A percentile compares a stretch with the other conserved stretches of the same genome.
phyloP scores from a whole-genome alignment of 2,797 vertebrate species.

The Florisuga fusca region DNA sequence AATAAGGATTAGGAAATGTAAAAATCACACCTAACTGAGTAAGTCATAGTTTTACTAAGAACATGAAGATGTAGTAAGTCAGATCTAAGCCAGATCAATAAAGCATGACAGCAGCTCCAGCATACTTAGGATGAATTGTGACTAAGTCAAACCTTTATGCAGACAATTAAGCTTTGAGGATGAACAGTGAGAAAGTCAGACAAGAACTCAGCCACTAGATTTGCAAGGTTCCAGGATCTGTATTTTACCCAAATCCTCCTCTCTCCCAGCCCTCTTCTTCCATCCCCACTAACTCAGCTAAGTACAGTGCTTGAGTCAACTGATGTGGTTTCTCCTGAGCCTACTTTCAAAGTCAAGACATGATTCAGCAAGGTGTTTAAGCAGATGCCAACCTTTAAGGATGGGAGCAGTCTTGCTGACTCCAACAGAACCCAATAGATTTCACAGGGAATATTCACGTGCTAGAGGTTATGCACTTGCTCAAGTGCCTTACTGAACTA shows the following conservation, averaged over 20 bases:
- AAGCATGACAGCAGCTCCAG: background rate
- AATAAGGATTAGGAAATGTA: background rate
- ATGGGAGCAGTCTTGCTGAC: constrained; percentile 66
- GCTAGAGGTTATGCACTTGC: constrained; percentile 47
- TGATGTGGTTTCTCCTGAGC: constrained; percentile 57
- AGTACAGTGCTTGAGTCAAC: constrained; percentile 42
- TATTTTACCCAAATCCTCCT: background rate
- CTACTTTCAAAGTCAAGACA: constrained; percentile 61
- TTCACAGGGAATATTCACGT: constrained; percentile 65
- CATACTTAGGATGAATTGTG: background rate
- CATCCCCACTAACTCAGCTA: background rate
- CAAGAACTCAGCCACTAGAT: background rate
- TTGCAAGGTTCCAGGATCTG: background rate
- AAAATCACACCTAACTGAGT: background rate
- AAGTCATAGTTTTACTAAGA: background rate
- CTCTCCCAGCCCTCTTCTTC: background rate
- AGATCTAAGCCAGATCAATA: constrained; percentile 4
- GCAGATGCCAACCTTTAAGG: constrained; percentile 63
- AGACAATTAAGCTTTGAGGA: background rate
- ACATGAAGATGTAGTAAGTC: background rate
- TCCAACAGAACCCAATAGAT: constrained; percentile 54
- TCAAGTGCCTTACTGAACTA: background rate
- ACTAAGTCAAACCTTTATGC: constrained; percentile 8
- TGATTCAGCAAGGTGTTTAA: constrained; percentile 68
- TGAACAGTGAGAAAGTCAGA: background rate